Conservation (phyloP, 1,140 invertebrate species). For the Scaptodrosophila lebanonensis region DNA sequence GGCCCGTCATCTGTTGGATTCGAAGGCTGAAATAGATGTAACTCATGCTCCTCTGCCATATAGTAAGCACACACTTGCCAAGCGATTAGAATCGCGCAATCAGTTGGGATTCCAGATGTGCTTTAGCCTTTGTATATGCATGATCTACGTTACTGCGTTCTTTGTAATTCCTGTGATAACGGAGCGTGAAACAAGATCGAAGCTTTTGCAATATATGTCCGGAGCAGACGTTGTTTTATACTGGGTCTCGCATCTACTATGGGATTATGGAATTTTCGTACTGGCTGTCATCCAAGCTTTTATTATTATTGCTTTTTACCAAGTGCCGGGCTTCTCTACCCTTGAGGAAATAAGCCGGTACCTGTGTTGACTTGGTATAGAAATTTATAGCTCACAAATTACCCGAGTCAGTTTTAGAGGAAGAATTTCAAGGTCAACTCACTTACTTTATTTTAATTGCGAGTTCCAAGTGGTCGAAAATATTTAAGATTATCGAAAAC, state of each 20-base stretch:
- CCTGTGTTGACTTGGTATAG: no score
- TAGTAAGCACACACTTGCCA: no score
- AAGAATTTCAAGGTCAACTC: slow-evolving; percentile 77
- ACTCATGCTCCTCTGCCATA: no score
- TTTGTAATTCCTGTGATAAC: slow-evolving; percentile 83
- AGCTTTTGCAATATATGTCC: slow-evolving; percentile 81
- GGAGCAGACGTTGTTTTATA: slow-evolving; percentile 83
- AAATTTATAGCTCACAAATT: slow-evolving; percentile 69
- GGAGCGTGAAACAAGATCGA: slow-evolving; percentile 79
- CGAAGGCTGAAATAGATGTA: no score
- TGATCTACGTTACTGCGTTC: slow-evolving; percentile 79
- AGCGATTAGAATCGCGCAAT: slow-evolving; percentile 72
- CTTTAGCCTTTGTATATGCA: slow-evolving; percentile 79
- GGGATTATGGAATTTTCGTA: slow-evolving; percentile 79
- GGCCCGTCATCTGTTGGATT: no score
- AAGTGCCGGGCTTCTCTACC: no score
- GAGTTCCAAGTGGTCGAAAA: slow-evolving; percentile 81
- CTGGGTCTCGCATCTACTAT: slow-evolving; percentile 84
- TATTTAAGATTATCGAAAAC: slow-evolving; percentile 86
- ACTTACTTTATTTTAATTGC: slow-evolving; percentile 83
- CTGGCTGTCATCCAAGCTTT: no score
- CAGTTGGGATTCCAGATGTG: slow-evolving; percentile 78
- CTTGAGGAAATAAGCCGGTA: no score
- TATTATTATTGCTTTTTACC: no score
- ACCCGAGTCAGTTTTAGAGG: slow-evolving; percentile 76